phyloP scores from a whole-genome alignment of 1,140 invertebrate genomes.

The Drosophila guanche region DNA sequence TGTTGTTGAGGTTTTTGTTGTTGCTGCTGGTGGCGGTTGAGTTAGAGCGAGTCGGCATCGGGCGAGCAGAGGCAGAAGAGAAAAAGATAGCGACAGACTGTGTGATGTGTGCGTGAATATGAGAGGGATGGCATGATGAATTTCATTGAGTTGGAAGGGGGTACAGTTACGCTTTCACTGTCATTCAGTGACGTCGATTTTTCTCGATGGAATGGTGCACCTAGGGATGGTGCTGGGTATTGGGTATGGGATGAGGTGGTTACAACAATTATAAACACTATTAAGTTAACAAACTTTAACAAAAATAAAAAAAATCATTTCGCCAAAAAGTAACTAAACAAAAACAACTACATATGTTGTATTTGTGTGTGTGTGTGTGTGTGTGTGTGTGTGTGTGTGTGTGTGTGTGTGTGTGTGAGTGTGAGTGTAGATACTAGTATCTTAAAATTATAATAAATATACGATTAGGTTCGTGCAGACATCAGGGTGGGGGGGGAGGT shows the following conservation, averaged over 20 bases:
- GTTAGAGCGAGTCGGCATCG: constrained; percentile 16
- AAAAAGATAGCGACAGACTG: constrained; percentile 31
- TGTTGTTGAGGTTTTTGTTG: too few relatives aligned
- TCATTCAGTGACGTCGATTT: constrained; percentile 15
- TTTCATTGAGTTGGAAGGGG: neutral
- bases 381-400: constrained; percentile 16
- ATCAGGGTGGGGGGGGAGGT: constrained; percentile 20
- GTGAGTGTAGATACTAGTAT: too few relatives aligned
- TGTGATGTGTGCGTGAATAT: neutral
- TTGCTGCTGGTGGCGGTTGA: neutral
- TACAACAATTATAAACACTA: constrained; percentile 23
- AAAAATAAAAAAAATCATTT: constrained; percentile 49
- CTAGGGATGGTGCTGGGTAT: neutral
- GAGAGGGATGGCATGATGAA: neutral
- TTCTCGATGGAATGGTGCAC: neutral
- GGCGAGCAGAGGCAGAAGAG: constrained; percentile 9
- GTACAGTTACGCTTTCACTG: constrained; percentile 21
- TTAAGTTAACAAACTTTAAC: constrained; percentile 60
- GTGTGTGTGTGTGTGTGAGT: constrained; percentile 11
- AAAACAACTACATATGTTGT: constrained; percentile 15
- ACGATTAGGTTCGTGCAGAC: constrained; percentile 50
- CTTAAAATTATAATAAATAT: constrained; percentile 54
- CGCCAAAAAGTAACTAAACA: constrained; percentile 32
- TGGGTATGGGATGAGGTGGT: neutral
- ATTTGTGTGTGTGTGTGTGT: constrained; percentile 11